These are phyloP conservation scores for Dioctria linearis DNA, from an alignment of 2,888 invertebrate genomes.

Conservation along the genomic window DNA sequence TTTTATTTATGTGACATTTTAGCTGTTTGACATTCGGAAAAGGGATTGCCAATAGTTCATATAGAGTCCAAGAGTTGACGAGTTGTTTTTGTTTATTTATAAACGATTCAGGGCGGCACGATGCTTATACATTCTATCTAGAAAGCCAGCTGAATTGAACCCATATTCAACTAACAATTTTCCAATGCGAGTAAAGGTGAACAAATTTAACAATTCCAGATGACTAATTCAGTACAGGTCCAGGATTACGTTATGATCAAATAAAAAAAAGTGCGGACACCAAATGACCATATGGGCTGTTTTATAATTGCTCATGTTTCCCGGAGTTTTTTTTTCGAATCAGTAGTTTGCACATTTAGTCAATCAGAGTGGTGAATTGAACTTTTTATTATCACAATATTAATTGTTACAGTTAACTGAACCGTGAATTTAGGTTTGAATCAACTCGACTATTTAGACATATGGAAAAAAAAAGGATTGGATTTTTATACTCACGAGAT, in stretches of 20 bases:
- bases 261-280: background rate
- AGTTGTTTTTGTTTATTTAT: background rate
- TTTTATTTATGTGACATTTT: conserved; percentile 9
- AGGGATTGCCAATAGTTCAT: background rate
- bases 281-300: background rate
- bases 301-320: background rate
- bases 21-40: background rate
- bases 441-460: no score
- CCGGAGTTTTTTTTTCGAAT: background rate
- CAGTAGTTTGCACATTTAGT: background rate
- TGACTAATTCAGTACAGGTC: no score
- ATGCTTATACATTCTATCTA: no score
- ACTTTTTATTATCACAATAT: background rate
- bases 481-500: no score
- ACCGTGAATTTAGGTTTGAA: background rate
- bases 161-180: no score
- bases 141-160: no score
- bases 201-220: no score
- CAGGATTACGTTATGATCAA: no score
- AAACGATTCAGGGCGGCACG: background rate
- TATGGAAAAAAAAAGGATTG: no score
- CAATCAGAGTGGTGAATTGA: background rate
- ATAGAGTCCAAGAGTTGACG: background rate
- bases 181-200: no score
- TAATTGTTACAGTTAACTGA: conserved; percentile 4